A percentile compares a stretch with the other conserved stretches of the same genome.
Conservation (phyloP, 1,140 invertebrate genomes). For the Achroia grisella region DNA sequence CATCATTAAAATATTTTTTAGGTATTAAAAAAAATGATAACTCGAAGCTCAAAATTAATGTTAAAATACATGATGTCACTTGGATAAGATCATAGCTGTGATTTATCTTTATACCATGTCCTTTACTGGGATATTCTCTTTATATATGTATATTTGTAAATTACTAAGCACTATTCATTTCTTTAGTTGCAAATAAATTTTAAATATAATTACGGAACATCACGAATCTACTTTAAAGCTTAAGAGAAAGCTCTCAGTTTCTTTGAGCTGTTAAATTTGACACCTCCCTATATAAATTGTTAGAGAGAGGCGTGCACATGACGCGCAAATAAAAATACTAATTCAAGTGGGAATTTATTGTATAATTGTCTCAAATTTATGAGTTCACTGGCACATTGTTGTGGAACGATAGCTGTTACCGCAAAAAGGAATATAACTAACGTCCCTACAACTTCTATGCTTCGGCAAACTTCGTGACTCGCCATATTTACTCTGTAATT, state of each 20-base stretch:
- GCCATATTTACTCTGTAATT: constrained; percentile 22
- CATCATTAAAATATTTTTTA: too few species aligned
- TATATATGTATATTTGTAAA: constrained; percentile 23
- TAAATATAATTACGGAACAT: constrained; percentile 35
- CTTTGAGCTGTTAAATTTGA: constrained; percentile 45
- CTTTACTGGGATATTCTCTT: too few species aligned
- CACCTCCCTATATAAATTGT: constrained; percentile 46
- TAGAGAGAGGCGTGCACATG: constrained; percentile 39
- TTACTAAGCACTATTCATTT: constrained; percentile 43
- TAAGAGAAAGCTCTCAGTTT: constrained; percentile 35
- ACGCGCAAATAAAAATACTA: constrained; percentile 55
- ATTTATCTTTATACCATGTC: too few species aligned
- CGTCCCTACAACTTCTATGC: constrained; percentile 8
- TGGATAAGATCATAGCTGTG: too few species aligned
- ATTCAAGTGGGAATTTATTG: constrained; percentile 49
- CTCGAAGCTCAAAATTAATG: too few species aligned
- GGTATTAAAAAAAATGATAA: too few species aligned
- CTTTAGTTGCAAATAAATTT: constrained; percentile 25
- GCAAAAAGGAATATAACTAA: constrained; percentile 33
- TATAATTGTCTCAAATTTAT: constrained; percentile 54
- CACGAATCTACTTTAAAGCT: constrained; percentile 27
- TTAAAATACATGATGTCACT: too few species aligned
- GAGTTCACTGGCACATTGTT: constrained; percentile 35
- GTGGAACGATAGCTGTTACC: constrained; percentile 20
- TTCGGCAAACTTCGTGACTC: constrained; percentile 29